Percentiles rank a stretch among this genome's conserved stretches.
Evolutionary conservation across 2,888 invertebrate species (phyloP).

Genomic region (Philhelius pedissequus): DNA sequence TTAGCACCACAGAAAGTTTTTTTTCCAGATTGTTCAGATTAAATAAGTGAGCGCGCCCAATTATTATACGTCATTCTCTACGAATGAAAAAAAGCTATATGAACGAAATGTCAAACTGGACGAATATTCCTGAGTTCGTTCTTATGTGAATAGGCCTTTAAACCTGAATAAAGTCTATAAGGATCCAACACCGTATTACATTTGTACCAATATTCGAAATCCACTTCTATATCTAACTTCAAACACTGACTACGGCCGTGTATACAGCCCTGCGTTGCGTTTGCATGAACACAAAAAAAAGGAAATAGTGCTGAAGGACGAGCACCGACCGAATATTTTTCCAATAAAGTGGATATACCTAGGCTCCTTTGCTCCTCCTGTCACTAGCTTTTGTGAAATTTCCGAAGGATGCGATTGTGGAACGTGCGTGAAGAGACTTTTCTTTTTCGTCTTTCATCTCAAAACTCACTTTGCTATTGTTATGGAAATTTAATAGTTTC

Average conservation of each 20-base stretch:
- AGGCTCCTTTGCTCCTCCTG: not conserved
- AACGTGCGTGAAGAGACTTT: slow-evolving; percentile 2
- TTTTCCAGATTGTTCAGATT: no score
- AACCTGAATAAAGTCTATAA: no score
- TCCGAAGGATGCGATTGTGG: not conserved
- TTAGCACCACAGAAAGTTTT: no score
- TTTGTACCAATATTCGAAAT: no score
- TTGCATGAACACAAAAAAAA: not conserved
- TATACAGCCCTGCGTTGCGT: not conserved
- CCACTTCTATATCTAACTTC: no score
- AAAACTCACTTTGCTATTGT: slow-evolving; percentile 35
- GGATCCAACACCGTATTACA: no score
- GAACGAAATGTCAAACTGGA: no score
- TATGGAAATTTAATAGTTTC: slow-evolving; percentile 67
- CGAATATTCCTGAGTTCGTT: no score
- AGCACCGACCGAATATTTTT: not conserved
- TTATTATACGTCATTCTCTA: no score
- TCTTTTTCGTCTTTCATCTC: not conserved
- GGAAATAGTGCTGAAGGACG: slow-evolving; percentile 10
- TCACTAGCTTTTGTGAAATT: not conserved
- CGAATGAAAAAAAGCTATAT: no score
- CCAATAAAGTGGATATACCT: slow-evolving; percentile 1
- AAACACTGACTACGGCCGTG: not conserved
- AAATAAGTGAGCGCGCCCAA: no score
- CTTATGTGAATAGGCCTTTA: no score